Evolutionary conservation across 2,888 invertebrate species (phyloP), one percentile per base, ranked within the genome.

Genomic region (Baronia brevicornis): DNA sequence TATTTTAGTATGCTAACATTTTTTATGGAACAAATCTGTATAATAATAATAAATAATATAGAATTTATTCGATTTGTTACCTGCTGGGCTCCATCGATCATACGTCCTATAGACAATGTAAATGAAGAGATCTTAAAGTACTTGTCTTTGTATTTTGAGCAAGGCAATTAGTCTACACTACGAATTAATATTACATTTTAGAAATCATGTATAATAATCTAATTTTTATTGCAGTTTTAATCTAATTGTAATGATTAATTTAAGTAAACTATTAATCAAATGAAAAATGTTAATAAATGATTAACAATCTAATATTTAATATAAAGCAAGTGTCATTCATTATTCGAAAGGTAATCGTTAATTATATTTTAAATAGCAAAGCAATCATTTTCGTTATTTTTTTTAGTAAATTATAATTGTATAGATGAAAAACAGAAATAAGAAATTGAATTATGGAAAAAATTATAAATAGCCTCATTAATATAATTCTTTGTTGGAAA

Each of bases 61-160:
- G 19, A 5, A 23, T 23, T 10, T 15, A 17, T n/a, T 23, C 12
- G n/a, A n/a, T 24, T 13, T 18, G 18, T 8, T 12, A 31, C 23
- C 9, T 13, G 15, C 17, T 15, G 4, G 9, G 10, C 20, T 5
- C 9, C 2, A 7, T 8, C 3, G 6, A 5, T 36, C 33, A 21
- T 41, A 35, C 33, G 37, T 32, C 33, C 10, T 21, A 19, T 15
- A 34, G 32, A 28, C 34, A 28, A 36, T 32, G 33, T 13, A 39
- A 9, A 33, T 33, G 31, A 34, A 30, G 34, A 41, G 37, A 44
- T 44, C 39, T 39, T 43, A 45, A 27, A 35, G 33, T 39, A 47
- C 23, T 46, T 41, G 48, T 46, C 48, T 52, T 43, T 43, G 8
- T 42, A 55, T 51, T 56, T 75, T 78, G 77, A 78, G 77, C 77